Evolutionary conservation across 2,113 vertebrate species (phyloP).

Genomic region (Malurus elegans): DNA sequence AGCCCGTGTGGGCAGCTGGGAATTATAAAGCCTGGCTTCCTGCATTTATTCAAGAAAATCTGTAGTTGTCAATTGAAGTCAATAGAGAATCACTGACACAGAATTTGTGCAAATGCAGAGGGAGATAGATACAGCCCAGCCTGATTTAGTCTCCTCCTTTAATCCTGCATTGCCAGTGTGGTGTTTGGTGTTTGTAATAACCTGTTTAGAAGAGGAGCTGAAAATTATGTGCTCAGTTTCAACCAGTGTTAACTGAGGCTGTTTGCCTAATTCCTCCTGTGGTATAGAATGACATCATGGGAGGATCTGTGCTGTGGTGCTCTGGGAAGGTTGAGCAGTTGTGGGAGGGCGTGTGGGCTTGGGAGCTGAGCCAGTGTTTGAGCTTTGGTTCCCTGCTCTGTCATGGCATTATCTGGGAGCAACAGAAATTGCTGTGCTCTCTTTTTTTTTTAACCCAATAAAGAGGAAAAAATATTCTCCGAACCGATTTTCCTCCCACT

Average conservation of each 20-base stretch:
- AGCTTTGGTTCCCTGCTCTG: background rate
- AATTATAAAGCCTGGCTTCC: background rate
- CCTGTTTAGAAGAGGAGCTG: background rate
- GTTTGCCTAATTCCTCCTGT: background rate
- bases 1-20: background rate
- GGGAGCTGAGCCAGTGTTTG: background rate
- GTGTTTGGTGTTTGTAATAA: background rate
- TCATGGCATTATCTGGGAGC: background rate
- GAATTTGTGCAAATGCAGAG: background rate
- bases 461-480: background rate
- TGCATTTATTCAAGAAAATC: background rate
- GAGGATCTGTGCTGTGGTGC: background rate
- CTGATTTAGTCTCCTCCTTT: background rate
- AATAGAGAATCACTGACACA: background rate
- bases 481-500: background rate
- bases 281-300: background rate
- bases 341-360: background rate
- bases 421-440: background rate
- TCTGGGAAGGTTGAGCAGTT: background rate
- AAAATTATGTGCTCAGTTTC: background rate
- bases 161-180: background rate
- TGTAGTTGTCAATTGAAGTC: accelerated
- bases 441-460: background rate
- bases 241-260: background rate
- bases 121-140: background rate